Evolutionary conservation across 2,113 vertebrate genomes (phyloP), one percentile per base, ranked within the genome.

Genomic region (Neofelis nebulosa): DNA sequence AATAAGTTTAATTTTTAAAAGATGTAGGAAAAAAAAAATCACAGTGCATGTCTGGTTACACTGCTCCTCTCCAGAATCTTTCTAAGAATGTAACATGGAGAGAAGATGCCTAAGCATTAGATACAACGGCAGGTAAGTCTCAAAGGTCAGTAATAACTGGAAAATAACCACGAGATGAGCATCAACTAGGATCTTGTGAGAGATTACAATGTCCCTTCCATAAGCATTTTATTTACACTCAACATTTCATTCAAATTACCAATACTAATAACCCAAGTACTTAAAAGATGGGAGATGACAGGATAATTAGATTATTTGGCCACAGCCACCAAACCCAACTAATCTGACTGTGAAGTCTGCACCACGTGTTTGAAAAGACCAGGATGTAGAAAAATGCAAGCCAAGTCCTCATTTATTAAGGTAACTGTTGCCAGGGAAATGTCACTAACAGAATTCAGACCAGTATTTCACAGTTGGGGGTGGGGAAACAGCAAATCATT

Each of bases 1-100:
- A 93, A 90, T 66, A 89, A 86, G 41, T 38, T 68, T 85, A 81
- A 90, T 90, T 82, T 90, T 91, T 11, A 81, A 97, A 79, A 14
- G 7, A 74, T 65, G 16, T 89, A 14, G 31, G 21, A 41, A 80
- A 38, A 85, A 73, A 76, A 69, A 55, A 74, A 68, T n/a, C 50
- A 86, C 25, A 71, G 45, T 23, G 18, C 79, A 91, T 38, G 7
- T 33, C 68, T 57, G 73, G 36, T 50, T 48, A 89, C 2, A 85
- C 12, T 45, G 61, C 57, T 66, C 79, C 41, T 33, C 74, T 38
- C 78, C 63, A 95, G 2, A 69, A 41, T 29, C 48, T 94, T 74
- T 73, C 6, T 25, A 74, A 63, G 55, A 90, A 83, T 14, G 68
- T 36, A 74, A 41, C 55, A 84, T 16, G 52, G 41, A 69, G 65